Evolutionary conservation across 2,888 invertebrate species (phyloP), one percentile per base, ranked within the genome.

Genomic region (Operophtera brumata): DNA sequence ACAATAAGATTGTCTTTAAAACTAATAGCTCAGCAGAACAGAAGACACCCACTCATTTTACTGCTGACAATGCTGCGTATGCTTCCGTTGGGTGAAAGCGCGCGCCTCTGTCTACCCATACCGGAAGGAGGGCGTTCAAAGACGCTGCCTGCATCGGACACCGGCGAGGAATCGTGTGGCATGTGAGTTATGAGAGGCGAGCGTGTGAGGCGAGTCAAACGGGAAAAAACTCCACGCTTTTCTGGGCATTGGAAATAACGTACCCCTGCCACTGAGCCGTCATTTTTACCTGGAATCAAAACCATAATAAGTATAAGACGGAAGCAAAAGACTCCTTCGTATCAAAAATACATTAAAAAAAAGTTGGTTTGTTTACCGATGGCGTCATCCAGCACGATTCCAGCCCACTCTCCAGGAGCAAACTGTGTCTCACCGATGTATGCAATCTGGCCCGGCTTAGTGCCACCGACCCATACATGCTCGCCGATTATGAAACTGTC

Each of bases 331-430:
- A 26, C n/a, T 26, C 12, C 37, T 37, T 11, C 3, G 13, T 42
- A 36, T 6, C 2, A 9, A 9, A 30, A 30, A 9, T 30, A 2
- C 13, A 36, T 13, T 1, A 13, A 8, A 36, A 12, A 36, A 13
- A 36, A 7, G 8, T 5, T 6, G 6, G 0, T 13, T 25, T 32
- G 65, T 90, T 89, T 91, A 95, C 99, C 99, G 73, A 96, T 95
- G 36, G 97, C 94, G 68, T 98, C 97, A 83, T 99, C 99, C 66
- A 99, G 93, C 58, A 97, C 99, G 57, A 99, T 94, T 45, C 99
- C 99, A 44, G 98, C 99, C 99, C 99, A 99, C 65, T 99, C 97
- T 57, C 99, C 99, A 13, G 97, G 97, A 11, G 98, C 99, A 89
- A 99, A 99, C 82, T 98, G 96, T 47, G 98, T 97, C 77, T 97